Percentiles rank a stretch among this genome's conserved stretches.
Conservation (phyloP, 2,113 vertebrate genomes). For the Rhea americana region DNA sequence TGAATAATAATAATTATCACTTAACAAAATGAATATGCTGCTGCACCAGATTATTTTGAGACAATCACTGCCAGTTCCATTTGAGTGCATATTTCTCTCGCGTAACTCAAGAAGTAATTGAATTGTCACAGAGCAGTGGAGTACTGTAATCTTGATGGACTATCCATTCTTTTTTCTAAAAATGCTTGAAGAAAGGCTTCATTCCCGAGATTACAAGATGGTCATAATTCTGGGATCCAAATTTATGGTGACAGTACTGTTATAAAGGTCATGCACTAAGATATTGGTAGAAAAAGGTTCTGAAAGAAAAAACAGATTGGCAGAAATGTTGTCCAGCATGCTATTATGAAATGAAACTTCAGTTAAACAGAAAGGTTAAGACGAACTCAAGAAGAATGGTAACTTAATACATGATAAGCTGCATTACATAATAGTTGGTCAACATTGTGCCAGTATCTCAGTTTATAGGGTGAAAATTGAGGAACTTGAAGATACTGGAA, state of each 20-base stretch:
- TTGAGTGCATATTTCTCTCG: not conserved
- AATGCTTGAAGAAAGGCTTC: not conserved
- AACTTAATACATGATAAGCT: slow-evolving; percentile 1
- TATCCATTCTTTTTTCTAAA: not conserved
- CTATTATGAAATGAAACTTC: not conserved
- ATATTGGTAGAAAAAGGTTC: not conserved
- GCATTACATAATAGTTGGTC: not conserved
- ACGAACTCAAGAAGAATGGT: not conserved
- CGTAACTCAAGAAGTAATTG: not conserved
- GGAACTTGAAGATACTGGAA: slow-evolving; percentile 26
- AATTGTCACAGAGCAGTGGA: not conserved
- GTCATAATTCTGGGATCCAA: not conserved
- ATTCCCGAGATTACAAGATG: not conserved
- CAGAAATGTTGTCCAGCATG: not conserved
- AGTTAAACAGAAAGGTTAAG: not conserved
- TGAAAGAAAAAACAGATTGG: not conserved
- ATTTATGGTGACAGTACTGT: not conserved
- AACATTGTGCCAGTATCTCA: not conserved
- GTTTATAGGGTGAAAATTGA: slow-evolving; percentile 52
- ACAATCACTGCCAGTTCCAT: not conserved
- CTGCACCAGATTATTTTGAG: not conserved
- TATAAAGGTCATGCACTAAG: not conserved
- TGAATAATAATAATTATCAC: not conserved
- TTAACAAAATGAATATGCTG: not conserved
- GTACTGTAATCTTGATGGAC: not conserved